A percentile compares a stretch with the other conserved stretches of the same genome.
These are phyloP conservation scores for Nasalis larvatus DNA, from an alignment of 2,113 vertebrate genomes.

Conservation along the genomic window DNA sequence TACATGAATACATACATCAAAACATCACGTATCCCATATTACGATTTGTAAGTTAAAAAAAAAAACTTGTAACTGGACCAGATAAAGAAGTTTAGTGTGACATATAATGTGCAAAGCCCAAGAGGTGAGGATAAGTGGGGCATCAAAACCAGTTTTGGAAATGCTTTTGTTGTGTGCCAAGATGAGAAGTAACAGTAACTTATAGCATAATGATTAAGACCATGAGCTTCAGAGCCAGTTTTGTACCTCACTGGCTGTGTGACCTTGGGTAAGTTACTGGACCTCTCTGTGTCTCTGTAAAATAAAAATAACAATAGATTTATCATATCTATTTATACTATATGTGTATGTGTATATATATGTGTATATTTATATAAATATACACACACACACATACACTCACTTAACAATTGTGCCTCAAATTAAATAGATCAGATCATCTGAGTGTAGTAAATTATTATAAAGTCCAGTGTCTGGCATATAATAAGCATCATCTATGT, in stretches of 20 bases:
- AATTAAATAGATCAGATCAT: not conserved
- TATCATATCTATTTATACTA: not conserved
- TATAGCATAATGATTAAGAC: not conserved
- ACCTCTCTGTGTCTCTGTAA: not conserved
- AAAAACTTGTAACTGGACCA: not conserved
- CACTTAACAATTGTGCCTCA: not conserved
- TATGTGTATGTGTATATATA: too few relatives aligned
- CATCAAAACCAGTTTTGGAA: not conserved
- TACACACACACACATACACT: not conserved
- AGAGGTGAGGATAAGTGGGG: not conserved
- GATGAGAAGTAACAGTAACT: not conserved
- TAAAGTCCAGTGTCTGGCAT: not conserved
- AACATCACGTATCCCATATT: not conserved
- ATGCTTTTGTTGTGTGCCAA: not conserved
- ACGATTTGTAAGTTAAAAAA: not conserved
- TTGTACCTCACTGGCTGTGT: not conserved
- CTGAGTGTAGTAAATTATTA: not conserved
- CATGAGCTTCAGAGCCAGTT: not conserved
- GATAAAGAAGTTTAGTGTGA: not conserved
- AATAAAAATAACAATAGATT: not conserved
- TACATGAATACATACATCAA: not conserved
- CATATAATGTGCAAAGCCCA: not conserved
- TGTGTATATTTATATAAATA: too few relatives aligned
- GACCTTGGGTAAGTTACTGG: not conserved
- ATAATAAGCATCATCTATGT: not conserved